Percentiles rank a stretch among this genome's conserved stretches.
Conservation (phyloP, 2,113 vertebrate genomes). For the Galbula dea region DNA sequence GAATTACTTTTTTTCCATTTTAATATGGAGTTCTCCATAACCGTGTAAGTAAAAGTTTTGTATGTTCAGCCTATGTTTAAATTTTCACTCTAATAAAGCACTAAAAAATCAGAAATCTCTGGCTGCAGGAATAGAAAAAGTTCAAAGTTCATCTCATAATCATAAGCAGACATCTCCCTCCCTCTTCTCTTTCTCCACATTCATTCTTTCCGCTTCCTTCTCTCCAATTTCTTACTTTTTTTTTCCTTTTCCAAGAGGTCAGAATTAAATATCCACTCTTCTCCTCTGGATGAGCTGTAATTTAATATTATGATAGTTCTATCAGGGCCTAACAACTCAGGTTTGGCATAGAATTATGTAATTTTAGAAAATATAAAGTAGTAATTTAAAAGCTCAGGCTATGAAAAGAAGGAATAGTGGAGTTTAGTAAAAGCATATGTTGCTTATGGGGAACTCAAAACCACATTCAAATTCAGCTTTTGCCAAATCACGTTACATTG, state of each 20-base stretch:
- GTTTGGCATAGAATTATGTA: slow-evolving; percentile 47
- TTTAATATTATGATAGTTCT: slow-evolving; percentile 67
- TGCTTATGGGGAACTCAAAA: slow-evolving; percentile 71
- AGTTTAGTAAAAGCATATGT: slow-evolving; percentile 80
- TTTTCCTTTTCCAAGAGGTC: neutral
- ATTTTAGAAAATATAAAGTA: slow-evolving; percentile 65
- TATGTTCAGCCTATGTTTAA: slow-evolving; percentile 23
- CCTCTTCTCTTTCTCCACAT: neutral
- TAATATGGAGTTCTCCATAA: slow-evolving; percentile 51
- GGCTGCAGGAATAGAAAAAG: slow-evolving; percentile 62
- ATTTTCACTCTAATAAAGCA: slow-evolving; percentile 52
- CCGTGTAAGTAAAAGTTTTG: neutral
- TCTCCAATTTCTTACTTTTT: neutral
- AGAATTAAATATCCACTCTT: slow-evolving; percentile 25
- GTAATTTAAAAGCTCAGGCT: slow-evolving; percentile 59
- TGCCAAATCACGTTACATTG: slow-evolving; percentile 78
- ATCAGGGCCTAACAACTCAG: slow-evolving; percentile 66
- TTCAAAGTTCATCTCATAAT: slow-evolving; percentile 77
- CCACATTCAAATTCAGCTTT: slow-evolving; percentile 59
- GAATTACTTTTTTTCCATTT: slow-evolving; percentile 44
- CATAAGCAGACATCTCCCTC: slow-evolving; percentile 70
- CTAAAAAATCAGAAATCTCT: slow-evolving; percentile 63
- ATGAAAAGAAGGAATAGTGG: slow-evolving; percentile 51
- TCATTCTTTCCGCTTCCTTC: neutral
- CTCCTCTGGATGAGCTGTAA: slow-evolving; percentile 46